Evolutionary conservation across 1,140 invertebrate species (phyloP).

Genomic region (Spodoptera frugiperda): DNA sequence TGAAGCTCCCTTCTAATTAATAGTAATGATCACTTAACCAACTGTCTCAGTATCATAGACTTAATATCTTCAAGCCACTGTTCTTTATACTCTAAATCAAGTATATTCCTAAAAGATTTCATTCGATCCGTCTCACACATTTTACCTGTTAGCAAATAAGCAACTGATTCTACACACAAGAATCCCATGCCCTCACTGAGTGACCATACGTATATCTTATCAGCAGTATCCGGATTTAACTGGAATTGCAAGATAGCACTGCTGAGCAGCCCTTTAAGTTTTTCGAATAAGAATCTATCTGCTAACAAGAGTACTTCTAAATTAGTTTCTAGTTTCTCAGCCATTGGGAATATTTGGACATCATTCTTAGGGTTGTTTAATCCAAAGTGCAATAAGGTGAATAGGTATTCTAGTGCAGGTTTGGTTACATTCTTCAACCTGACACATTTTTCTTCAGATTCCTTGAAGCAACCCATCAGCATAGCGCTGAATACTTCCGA

Average conservation of each 20-base stretch:
- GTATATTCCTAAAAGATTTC: constrained; percentile 73
- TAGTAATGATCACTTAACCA: constrained; percentile 61
- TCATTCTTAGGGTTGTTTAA: constrained; percentile 79
- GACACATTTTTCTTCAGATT: constrained; percentile 87
- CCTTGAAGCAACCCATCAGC: constrained; percentile 89
- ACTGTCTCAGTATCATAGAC: constrained; percentile 74
- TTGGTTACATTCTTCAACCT: constrained; percentile 86
- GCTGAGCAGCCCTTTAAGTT: constrained; percentile 86
- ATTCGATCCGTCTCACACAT: constrained; percentile 78
- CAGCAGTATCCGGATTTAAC: constrained; percentile 78
- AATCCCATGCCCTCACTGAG: constrained; percentile 86
- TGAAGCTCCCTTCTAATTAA: background rate
- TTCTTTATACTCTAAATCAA: constrained; percentile 79
- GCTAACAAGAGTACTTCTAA: constrained; percentile 89
- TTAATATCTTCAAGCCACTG: constrained; percentile 84
- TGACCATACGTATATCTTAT: constrained; percentile 87
- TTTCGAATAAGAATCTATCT: constrained; percentile 89
- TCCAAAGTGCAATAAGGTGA: constrained; percentile 85
- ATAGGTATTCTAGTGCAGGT: constrained; percentile 85
- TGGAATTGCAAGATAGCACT: constrained; percentile 85
- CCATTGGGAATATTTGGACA: constrained; percentile 77
- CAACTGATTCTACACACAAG: constrained; percentile 86
- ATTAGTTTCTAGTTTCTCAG: constrained; percentile 85
- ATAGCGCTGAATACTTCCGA: constrained; percentile 89
- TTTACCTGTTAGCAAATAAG: constrained; percentile 83